Evolutionary conservation across 2,888 invertebrate species (phyloP), one percentile per base, ranked within the genome.

Genomic region (Electrophaes corylata): DNA sequence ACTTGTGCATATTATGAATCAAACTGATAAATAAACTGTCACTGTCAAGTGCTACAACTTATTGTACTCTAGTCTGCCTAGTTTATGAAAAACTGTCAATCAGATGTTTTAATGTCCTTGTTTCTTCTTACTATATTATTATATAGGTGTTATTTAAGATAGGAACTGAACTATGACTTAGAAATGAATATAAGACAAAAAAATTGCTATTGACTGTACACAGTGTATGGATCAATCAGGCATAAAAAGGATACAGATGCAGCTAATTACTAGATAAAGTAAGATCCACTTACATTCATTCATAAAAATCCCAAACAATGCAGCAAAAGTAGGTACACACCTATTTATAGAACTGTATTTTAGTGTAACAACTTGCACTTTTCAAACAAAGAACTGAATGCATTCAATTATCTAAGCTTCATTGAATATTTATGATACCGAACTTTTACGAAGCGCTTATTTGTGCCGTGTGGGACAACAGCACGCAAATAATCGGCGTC

Each of bases 351-450:
- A 86, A 69, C 65, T 69, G 61, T 69, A 70, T 57, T 70, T 68
- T 60, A 64, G 60, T 71, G 69, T 69, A 79, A 75, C 84, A 79
- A 88, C 88, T 88, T 91, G 88, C 89, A 88, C 64, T 84, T 88
- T 88, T 79, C 64, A 71, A 84, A 88, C 88, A 89, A 88, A 87
- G 86, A 79, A 76, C 33, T n/a, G 16, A 43, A 39, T 55, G 18
- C 48, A 56, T 23, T 51, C 29, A 55, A 20, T 10, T 0, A 35
- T 43, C 37, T 29, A 26, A 46, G 14, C 14, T 23, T 16, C 11
- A 40, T 39, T 40, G 20, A 51, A 19, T 48, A 31, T 31, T 12
- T 44, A 39, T 12, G 26, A 48, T 44, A 19, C 43, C 20, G 12
- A 39, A 20, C 54, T 55, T 56, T 41, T 35, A 20, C 45, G 12